A percentile compares a stretch with the other conserved stretches of the same genome.
These are phyloP conservation scores for Percopsis transmontana DNA, from an alignment of 2,113 vertebrate genomes.

Conservation along the genomic window DNA sequence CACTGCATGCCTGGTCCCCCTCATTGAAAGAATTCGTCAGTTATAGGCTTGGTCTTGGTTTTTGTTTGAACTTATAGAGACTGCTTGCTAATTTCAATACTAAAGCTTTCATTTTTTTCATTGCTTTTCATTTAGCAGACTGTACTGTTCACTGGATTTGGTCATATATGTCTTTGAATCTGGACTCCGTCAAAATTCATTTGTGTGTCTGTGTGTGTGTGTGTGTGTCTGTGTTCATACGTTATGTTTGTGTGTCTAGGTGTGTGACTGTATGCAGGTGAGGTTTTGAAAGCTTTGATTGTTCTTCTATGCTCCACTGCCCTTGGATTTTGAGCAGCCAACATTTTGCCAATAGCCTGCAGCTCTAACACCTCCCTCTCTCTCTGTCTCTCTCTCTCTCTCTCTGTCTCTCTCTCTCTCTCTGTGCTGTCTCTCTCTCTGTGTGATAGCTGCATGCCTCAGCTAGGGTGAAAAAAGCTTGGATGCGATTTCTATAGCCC, in stretches of 20 bases:
- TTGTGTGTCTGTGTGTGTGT: constrained; percentile 14
- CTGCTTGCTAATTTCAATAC: constrained; percentile 55
- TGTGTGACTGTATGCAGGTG: not conserved
- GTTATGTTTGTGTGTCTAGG: constrained; percentile 8
- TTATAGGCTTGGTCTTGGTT: constrained; percentile 31
- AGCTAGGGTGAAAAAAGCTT: constrained; percentile 64
- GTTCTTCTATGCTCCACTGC: constrained; percentile 57
- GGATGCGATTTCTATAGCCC: constrained; percentile 70
- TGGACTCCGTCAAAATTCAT: too few relatives aligned
- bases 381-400: constrained; percentile 18
- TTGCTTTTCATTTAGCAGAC: constrained; percentile 5
- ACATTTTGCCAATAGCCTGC: constrained; percentile 44
- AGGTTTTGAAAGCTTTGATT: constrained; percentile 56
- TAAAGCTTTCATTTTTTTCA: constrained; percentile 31
- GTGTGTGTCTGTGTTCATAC: not conserved
- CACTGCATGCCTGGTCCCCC: constrained; percentile 33
- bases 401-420: constrained; percentile 34
- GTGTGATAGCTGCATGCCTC: constrained; percentile 38
- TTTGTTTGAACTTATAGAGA: constrained; percentile 53
- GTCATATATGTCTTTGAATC: too few relatives aligned
- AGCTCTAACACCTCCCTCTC: constrained; percentile 40
- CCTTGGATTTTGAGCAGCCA: constrained; percentile 54
- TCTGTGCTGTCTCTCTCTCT: constrained; percentile 35
- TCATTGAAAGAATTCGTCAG: constrained; percentile 42
- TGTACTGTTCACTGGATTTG: constrained; percentile 20